These are phyloP conservation scores for Pollachius pollachius DNA, from an alignment of 2,113 vertebrate species.

Conservation along the genomic window DNA sequence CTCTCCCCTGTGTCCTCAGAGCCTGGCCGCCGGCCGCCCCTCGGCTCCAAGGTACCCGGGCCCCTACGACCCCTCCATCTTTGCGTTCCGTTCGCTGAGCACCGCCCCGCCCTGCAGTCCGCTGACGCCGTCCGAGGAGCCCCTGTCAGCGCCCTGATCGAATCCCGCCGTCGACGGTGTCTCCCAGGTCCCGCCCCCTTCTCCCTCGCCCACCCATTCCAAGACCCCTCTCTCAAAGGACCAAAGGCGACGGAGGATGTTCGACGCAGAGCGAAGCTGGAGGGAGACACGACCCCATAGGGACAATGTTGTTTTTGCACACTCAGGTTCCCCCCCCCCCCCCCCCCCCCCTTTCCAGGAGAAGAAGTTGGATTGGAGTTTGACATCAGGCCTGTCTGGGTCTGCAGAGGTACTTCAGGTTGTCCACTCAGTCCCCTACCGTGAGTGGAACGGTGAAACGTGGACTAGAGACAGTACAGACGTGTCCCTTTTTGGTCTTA, in stretches of 20 bases:
- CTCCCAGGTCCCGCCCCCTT: background rate
- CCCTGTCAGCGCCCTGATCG: constrained; percentile 78
- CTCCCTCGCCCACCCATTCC: constrained; percentile 26
- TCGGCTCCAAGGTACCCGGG: constrained; percentile 65
- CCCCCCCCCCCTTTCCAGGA: constrained; percentile 5
- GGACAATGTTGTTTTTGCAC: constrained; percentile 48
- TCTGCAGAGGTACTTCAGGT: constrained; percentile 47
- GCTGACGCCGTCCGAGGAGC: constrained; percentile 79
- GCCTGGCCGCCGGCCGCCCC: constrained; percentile 71
- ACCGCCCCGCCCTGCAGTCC: constrained; percentile 83
- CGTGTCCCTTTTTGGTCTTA: background rate
- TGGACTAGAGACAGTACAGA: constrained; percentile 20
- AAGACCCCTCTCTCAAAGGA: constrained; percentile 24
- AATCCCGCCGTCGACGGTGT: constrained; percentile 37
- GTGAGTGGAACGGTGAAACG: constrained; percentile 15
- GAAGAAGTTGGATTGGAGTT: constrained; percentile 1
- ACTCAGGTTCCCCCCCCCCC: constrained; percentile 61
- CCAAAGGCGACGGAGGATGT: constrained; percentile 24
- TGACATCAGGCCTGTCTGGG: constrained; percentile 6
- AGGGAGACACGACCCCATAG: constrained; percentile 28
- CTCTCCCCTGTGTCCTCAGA: constrained; percentile 59
- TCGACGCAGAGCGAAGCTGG: constrained; percentile 25
- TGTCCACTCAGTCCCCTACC: constrained; percentile 11
- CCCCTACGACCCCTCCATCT: constrained; percentile 84
- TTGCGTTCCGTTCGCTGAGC: constrained; percentile 88